Conservation (phyloP, 2,113 vertebrate species). For the Accipiter virgatus region DNA sequence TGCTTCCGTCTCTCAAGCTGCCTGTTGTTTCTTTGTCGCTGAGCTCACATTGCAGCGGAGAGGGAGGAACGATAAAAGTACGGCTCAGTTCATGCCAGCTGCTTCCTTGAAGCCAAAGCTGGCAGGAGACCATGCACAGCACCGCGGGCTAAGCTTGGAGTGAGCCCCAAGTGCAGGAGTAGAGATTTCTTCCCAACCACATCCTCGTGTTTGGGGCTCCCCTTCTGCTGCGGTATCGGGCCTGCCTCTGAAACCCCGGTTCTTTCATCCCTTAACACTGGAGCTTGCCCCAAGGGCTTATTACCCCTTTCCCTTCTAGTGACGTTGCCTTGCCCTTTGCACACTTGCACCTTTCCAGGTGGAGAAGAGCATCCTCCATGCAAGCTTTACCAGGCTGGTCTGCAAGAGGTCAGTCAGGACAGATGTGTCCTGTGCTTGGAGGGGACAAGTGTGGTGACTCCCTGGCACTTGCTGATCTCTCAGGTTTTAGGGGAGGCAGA, state of each 20-base stretch:
- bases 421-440: neutral
- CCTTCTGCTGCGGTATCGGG: accelerated
- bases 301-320: neutral
- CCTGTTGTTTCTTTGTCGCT: neutral
- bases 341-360: neutral
- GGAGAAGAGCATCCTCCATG: neutral
- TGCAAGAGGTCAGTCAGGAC: neutral
- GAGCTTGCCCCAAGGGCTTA: neutral
- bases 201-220: neutral
- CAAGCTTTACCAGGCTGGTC: neutral
- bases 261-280: neutral
- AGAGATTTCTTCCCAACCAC: neutral
- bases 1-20: neutral
- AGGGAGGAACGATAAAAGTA: neutral
- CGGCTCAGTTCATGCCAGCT: neutral
- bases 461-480: neutral
- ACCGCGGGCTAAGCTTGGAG: neutral
- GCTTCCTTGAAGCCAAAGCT: neutral
- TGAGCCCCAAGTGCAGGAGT: neutral
- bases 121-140: neutral
- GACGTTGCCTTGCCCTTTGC: neutral
- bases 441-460: neutral
- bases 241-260: neutral
- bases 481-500: neutral
- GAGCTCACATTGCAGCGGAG: neutral